phyloP scores from a whole-genome alignment of 2,113 vertebrate species.

The Xiphophorus maculatus region DNA sequence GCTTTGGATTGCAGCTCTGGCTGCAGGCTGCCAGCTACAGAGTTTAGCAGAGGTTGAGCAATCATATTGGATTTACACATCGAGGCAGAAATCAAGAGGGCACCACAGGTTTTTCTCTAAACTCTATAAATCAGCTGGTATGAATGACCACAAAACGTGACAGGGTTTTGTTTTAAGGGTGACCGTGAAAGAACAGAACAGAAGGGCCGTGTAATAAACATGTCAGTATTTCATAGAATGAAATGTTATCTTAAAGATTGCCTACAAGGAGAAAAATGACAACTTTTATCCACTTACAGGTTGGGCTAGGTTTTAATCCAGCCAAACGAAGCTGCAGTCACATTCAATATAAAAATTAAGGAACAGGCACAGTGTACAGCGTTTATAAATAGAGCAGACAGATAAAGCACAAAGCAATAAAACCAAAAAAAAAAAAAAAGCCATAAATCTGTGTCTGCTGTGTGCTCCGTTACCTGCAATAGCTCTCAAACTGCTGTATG shows the following conservation, averaged over 20 bases:
- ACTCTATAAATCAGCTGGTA: slow-evolving; percentile 55
- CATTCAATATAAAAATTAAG: not conserved
- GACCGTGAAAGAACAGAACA: not conserved
- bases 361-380: no score
- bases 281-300: slow-evolving; percentile 12
- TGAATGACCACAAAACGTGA: slow-evolving; percentile 22
- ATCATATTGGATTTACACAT: slow-evolving; percentile 58
- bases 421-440: not conserved
- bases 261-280: slow-evolving; percentile 8
- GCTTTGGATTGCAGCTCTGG: slow-evolving; percentile 39
- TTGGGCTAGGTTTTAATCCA: not conserved
- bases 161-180: slow-evolving; percentile 28
- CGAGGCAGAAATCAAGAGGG: slow-evolving; percentile 53
- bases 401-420: slow-evolving; percentile 9
- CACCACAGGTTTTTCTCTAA: slow-evolving; percentile 50
- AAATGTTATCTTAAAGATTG: slow-evolving; percentile 18
- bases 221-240: not conserved
- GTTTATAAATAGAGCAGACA: slow-evolving; percentile 7
- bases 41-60: slow-evolving; percentile 57
- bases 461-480: not conserved
- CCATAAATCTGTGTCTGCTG: slow-evolving; percentile 9
- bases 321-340: not conserved
- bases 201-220: slow-evolving; percentile 29
- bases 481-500: not conserved
- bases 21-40: slow-evolving; percentile 49